Percentiles rank a stretch among this genome's conserved stretches.
Evolutionary conservation across 23 tunicate genomes (phyloP).

Genomic region (Trididemnum nubilum): DNA sequence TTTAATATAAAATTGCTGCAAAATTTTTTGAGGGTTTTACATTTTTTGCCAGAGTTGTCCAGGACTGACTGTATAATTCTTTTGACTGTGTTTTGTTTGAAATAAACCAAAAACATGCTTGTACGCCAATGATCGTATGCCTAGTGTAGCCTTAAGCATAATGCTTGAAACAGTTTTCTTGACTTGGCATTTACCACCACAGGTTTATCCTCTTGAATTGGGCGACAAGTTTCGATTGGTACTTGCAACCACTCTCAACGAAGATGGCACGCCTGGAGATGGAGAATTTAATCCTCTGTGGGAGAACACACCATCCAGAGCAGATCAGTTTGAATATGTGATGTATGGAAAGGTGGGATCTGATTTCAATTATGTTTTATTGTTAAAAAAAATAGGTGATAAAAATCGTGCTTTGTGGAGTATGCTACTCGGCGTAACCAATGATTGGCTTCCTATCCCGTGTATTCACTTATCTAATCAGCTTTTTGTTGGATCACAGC

Average conservation of each 20-base stretch:
- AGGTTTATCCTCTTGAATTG: constrained; percentile 79
- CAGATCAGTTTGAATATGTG: constrained; percentile 96
- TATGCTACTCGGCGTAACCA: not conserved
- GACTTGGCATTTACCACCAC: too few species aligned
- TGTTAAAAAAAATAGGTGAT: too few species aligned
- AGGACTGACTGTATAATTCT: too few species aligned
- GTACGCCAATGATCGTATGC: too few species aligned
- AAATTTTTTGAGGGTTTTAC: too few species aligned
- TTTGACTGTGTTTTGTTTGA: too few species aligned
- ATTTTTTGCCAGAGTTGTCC: too few species aligned
- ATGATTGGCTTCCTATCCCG: not conserved
- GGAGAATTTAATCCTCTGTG: constrained; percentile 93
- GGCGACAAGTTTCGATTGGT: constrained; percentile 94
- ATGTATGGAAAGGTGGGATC: constrained; percentile 92
- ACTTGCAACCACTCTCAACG: constrained; percentile 88
- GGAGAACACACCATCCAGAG: constrained; percentile 88
- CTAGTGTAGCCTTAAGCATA: too few species aligned
- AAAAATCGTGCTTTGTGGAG: not conserved
- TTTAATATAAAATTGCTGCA: too few species aligned
- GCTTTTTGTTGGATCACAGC: too few species aligned
- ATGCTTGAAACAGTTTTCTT: too few species aligned
- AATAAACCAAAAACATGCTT: too few species aligned
- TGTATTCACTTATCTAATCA: not conserved
- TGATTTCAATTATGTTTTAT: not conserved
- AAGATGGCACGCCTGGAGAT: constrained; percentile 96